These are phyloP conservation scores for Tinamus major DNA, from an alignment of 2,797 vertebrate species.

Conservation along the genomic window DNA sequence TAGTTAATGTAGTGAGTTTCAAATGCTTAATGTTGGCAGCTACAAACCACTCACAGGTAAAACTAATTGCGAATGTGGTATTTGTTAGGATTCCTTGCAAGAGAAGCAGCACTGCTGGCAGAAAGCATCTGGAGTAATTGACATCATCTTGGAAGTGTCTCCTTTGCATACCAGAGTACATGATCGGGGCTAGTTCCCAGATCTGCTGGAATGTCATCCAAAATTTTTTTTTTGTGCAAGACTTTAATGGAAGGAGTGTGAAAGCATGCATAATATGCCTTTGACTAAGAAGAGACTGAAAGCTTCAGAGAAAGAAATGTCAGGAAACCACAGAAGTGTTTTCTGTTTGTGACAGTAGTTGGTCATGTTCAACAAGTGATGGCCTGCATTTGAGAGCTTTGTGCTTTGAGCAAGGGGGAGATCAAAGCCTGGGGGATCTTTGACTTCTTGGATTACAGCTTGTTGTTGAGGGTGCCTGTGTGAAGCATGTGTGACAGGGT, in stretches of 20 bases:
- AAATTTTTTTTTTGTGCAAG: not conserved
- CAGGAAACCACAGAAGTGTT: not conserved
- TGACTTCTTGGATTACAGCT: not conserved
- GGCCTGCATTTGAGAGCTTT: not conserved
- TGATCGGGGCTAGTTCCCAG: not conserved
- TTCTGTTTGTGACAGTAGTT: not conserved
- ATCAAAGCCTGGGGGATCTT: not conserved
- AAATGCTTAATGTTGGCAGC: not conserved
- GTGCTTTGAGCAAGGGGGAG: not conserved
- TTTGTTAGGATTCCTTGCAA: not conserved
- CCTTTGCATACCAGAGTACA: accelerated
- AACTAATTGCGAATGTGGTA: not conserved
- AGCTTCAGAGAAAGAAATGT: not conserved
- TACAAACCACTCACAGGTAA: not conserved
- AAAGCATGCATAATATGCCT: not conserved
- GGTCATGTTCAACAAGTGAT: accelerated
- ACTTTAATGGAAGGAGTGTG: not conserved
- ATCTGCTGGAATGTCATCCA: not conserved
- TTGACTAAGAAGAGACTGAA: not conserved
- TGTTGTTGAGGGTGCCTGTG: not conserved
- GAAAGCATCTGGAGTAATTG: not conserved
- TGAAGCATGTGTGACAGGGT: not conserved
- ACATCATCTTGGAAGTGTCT: not conserved
- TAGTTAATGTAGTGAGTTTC: not conserved
- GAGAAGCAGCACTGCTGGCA: not conserved